Evolutionary conservation across 2,797 vertebrate species (phyloP), one percentile per base, ranked within the genome.

Genomic region (Coregonus suidteri): DNA sequence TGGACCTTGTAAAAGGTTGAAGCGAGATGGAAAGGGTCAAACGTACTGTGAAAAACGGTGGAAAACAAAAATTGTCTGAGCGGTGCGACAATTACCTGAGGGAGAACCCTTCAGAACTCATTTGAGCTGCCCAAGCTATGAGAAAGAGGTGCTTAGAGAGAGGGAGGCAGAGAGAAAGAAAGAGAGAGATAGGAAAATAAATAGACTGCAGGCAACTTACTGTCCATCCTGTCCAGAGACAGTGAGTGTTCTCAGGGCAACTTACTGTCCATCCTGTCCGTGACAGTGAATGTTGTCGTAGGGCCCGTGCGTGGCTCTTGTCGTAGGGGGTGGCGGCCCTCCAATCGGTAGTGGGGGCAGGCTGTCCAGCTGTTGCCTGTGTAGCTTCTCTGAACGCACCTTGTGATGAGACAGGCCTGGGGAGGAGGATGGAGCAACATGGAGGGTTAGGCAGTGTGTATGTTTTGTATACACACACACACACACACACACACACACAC

Each of bases 141-240:
- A 71, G 16, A 53, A 13, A 37, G 51, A 37, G 51, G 11, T 51
- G 1, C 5, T 9, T 13, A 64, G 31, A 3, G 51, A 59, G 30
- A 13, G 14, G 41, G 25, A 47, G 64, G 11, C 1, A 65, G 64
- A 66, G 13, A 15, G 16, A 25, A 25, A 25, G 25, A 25, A 25
- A 25, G 25, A 25, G 1, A 25, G 25, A 25, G n/a, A n/a, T n/a
- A n/a, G 51, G 41, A 30, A n/a, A 53, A 56, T 6, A 35, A 15
- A 18, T 13, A 56, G 71, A 73, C 25, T 2, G 30, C 16, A 56
- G 71, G 30, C 47, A 72, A 11, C 86, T 76, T 92, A 95, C 95
- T 92, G 90, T 95, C 94, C 79, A 90, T 92, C 83, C 91, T 93
- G 88, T 96, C 95, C 86, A 94, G 90, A 59, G 95, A 94, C 89